phyloP scores from a whole-genome alignment of 2,113 vertebrate genomes.

The Henicopernis longicauda region DNA sequence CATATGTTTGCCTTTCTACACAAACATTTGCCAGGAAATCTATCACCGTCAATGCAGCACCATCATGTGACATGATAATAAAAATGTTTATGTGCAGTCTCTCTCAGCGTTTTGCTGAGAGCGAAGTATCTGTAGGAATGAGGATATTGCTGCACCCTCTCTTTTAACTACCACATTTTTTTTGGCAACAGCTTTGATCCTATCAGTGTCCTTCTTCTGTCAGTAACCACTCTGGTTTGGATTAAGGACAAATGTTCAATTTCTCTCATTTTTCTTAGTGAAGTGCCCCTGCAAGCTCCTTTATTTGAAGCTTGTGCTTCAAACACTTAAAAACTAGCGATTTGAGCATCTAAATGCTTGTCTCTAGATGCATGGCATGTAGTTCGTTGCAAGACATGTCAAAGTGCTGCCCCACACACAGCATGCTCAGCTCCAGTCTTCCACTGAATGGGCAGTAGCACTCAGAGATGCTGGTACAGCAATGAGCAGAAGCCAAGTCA shows the following conservation, averaged over 20 bases:
- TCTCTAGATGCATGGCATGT: neutral
- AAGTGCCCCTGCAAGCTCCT: neutral
- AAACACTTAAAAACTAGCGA: neutral
- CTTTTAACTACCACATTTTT: neutral
- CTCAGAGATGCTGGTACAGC: neutral
- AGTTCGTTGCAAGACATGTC: neutral
- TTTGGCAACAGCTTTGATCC: neutral
- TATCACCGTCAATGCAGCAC: slow-evolving; percentile 11
- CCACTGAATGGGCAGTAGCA: neutral
- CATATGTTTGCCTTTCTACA: slow-evolving; percentile 6
- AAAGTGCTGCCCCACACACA: neutral
- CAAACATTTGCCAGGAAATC: slow-evolving; percentile 31
- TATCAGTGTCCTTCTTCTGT: neutral
- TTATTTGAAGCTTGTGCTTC: slow-evolving; percentile 10
- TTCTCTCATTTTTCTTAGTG: neutral
- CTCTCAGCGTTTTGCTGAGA: neutral
- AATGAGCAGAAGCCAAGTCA: neutral
- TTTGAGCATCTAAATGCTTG: neutral
- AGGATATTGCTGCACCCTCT: neutral
- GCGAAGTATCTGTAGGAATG: neutral
- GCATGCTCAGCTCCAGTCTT: neutral
- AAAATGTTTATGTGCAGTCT: slow-evolving; percentile 1
- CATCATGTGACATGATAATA: slow-evolving; percentile 9
- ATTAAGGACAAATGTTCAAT: slow-evolving; percentile 5
- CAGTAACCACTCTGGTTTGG: neutral